Percentiles rank a stretch among this genome's conserved stretches.
phyloP scores from a whole-genome alignment of 2,797 vertebrate genomes.

The Tarsius wallacei region DNA sequence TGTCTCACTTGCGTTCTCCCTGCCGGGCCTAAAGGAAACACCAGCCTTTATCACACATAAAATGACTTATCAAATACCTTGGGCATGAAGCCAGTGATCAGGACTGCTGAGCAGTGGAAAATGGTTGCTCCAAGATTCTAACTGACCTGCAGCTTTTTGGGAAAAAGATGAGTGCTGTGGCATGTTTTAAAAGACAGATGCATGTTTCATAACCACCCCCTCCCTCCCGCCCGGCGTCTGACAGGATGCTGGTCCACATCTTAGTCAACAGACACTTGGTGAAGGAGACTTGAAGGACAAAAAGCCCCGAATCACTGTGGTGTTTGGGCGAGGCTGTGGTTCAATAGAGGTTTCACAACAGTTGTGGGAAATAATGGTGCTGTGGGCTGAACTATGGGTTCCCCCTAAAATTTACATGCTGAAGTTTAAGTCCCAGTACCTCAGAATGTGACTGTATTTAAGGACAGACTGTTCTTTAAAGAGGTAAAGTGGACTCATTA shows the following conservation, averaged over 20 bases:
- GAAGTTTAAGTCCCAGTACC: background rate
- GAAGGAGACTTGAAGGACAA: background rate
- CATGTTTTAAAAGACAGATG: background rate
- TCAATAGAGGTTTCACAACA: background rate
- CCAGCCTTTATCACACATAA: slow-evolving; percentile 11
- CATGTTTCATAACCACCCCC: background rate
- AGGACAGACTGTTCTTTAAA: background rate
- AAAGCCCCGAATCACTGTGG: background rate
- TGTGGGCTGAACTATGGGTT: background rate
- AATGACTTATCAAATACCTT: slow-evolving; percentile 57
- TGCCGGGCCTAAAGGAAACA: slow-evolving; percentile 7
- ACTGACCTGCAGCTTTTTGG: background rate
- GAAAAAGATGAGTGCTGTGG: background rate
- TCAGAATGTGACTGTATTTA: background rate
- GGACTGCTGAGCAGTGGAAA: slow-evolving; percentile 59
- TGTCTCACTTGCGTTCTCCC: background rate
- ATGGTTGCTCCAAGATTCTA: background rate
- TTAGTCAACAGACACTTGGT: slow-evolving; percentile 29
- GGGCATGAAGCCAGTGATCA: slow-evolving; percentile 55
- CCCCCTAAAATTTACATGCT: background rate
- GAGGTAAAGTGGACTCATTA: background rate
- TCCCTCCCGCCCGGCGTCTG: background rate
- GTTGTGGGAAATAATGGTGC: background rate
- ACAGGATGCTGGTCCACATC: background rate
- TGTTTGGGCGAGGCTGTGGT: background rate